A percentile compares a stretch with the other conserved stretches of the same genome.
Evolutionary conservation across 2,797 vertebrate genomes (phyloP).

Genomic region (Tapirus indicus): DNA sequence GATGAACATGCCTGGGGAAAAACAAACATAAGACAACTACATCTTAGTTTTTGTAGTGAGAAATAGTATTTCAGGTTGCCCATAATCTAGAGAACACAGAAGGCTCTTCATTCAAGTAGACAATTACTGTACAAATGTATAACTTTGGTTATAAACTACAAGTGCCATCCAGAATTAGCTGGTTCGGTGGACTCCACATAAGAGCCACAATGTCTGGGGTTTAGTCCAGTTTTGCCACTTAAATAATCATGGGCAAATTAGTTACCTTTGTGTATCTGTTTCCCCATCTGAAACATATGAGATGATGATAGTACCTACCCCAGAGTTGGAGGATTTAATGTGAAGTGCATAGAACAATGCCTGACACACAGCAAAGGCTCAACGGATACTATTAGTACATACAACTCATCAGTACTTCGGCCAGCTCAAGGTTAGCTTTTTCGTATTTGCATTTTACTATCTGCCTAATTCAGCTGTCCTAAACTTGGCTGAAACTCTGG

Average conservation of each 20-base stretch:
- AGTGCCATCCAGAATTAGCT: neutral
- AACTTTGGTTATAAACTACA: slow-evolving; percentile 56
- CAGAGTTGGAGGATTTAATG: slow-evolving; percentile 20
- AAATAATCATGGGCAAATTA: neutral
- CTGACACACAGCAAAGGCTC: neutral
- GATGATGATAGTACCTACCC: neutral
- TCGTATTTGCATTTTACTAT: slow-evolving; percentile 70
- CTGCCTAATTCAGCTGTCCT: slow-evolving; percentile 76
- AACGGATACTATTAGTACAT: neutral
- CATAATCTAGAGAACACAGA: slow-evolving; percentile 34
- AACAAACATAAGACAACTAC: neutral
- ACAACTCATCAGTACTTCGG: neutral
- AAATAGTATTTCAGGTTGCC: slow-evolving; percentile 29
- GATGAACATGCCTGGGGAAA: neutral
- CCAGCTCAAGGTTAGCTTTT: slow-evolving; percentile 27
- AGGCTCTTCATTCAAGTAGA: slow-evolving; percentile 40
- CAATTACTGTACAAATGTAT: neutral
- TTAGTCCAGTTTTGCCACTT: neutral
- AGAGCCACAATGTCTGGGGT: neutral
- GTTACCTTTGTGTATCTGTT: neutral
- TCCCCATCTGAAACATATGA: slow-evolving; percentile 19
- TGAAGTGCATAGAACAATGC: neutral
- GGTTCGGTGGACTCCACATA: neutral
- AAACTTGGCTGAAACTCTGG: slow-evolving; percentile 47
- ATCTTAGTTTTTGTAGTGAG: neutral